phyloP scores from a whole-genome alignment of 2,113 vertebrate genomes.

The Etheostoma spectabile region DNA sequence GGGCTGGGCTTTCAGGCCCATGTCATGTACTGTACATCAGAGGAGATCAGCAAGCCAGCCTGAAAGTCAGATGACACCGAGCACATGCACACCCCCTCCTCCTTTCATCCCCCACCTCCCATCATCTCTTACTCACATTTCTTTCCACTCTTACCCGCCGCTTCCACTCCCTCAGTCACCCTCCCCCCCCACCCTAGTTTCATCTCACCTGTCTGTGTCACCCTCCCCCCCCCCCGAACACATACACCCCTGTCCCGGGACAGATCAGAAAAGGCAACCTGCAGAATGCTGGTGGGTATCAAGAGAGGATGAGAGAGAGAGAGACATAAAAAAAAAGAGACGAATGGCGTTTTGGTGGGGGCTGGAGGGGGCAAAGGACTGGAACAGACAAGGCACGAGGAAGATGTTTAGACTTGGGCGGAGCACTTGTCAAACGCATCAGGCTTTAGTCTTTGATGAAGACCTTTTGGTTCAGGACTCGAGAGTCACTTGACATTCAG shows the following conservation, averaged over 20 bases:
- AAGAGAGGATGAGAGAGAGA: constrained; percentile 24
- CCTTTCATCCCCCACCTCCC: constrained; percentile 29
- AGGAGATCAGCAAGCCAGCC: constrained; percentile 83
- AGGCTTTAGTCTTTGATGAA: constrained; percentile 67
- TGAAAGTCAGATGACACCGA: constrained; percentile 85
- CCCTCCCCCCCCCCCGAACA: background rate
- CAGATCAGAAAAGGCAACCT: constrained; percentile 32
- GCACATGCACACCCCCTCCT: constrained; percentile 70
- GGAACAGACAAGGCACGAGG: constrained; percentile 62
- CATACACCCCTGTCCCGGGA: constrained; percentile 7
- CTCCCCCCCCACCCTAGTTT: background rate
- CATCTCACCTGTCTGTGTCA: constrained; percentile 19
- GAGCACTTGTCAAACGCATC: constrained; percentile 68
- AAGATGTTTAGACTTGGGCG: constrained; percentile 71
- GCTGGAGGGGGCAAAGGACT: constrained; percentile 41
- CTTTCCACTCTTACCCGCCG: constrained; percentile 19
- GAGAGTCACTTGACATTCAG: constrained; percentile 68
- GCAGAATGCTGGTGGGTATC: constrained; percentile 25
- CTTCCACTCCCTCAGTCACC: background rate
- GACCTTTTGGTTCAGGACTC: constrained; percentile 51
- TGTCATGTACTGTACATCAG: constrained; percentile 86
- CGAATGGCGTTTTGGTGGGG: constrained; percentile 25
- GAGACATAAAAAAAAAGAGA: constrained; percentile 20
- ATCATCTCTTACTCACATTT: constrained; percentile 24
- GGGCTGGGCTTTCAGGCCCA: constrained; percentile 61